phyloP scores from a whole-genome alignment of 2,888 invertebrate genomes.

The Pammene aurita region DNA sequence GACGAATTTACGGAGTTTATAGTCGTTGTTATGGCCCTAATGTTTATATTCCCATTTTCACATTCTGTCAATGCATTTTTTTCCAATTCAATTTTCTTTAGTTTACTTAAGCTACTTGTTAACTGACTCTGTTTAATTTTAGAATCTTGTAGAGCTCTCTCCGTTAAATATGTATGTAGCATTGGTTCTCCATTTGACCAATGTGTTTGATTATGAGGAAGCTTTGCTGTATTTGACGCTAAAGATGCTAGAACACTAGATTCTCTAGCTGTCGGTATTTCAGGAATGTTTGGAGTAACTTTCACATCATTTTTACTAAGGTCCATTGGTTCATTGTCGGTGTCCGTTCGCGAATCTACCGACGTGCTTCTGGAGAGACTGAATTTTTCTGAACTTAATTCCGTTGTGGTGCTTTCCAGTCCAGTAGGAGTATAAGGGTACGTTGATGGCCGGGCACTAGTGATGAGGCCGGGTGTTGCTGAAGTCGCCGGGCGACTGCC shows the following conservation, averaged over 20 bases:
- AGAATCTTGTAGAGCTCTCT: slow-evolving; percentile 87
- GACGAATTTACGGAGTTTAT: slow-evolving; percentile 50
- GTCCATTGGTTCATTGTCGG: slow-evolving; percentile 83
- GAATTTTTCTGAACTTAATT: slow-evolving; percentile 63
- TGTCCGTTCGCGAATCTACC: slow-evolving; percentile 63
- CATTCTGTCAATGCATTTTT: slow-evolving; percentile 56
- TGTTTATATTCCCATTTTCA: slow-evolving; percentile 53
- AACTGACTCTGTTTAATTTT: slow-evolving; percentile 88
- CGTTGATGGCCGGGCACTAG: slow-evolving; percentile 85
- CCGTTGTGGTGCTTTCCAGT: slow-evolving; percentile 58
- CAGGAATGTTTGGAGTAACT: slow-evolving; percentile 65
- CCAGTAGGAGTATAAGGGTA: slow-evolving; percentile 85
- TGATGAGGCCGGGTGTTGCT: slow-evolving; percentile 81
- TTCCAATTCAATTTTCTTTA: slow-evolving; percentile 68
- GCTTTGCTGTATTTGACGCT: slow-evolving; percentile 85
- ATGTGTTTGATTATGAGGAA: slow-evolving; percentile 82
- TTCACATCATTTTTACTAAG: slow-evolving; percentile 74
- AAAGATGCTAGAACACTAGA: slow-evolving; percentile 85
- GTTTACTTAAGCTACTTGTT: slow-evolving; percentile 66
- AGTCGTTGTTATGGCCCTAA: slow-evolving; percentile 48
- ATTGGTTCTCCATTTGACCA: slow-evolving; percentile 85
- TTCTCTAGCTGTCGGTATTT: slow-evolving; percentile 85
- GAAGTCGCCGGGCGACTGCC: slow-evolving; percentile 81
- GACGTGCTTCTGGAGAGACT: slow-evolving; percentile 55
- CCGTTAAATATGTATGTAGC: slow-evolving; percentile 88